phyloP scores from a whole-genome alignment of 30 jellyfish, hydroid and myxozoan species.

The Aurelia aurita region DNA sequence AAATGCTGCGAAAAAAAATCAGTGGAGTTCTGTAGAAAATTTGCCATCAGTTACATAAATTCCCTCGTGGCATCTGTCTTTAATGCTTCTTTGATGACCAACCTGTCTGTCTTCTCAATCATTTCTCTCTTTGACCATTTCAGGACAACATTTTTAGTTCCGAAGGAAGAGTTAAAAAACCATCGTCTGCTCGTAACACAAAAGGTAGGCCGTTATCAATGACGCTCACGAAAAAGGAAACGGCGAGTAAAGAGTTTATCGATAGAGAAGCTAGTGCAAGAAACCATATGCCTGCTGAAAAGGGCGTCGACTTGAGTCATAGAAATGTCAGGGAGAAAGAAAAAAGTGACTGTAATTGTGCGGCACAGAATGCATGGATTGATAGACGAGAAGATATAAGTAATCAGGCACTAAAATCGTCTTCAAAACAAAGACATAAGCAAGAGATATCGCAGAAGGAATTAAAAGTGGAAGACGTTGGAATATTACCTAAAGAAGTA shows the following conservation, averaged over 20 bases:
- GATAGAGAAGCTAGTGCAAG: not conserved
- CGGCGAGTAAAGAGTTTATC: not conserved
- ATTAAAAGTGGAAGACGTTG: not conserved
- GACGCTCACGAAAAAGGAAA: conserved; percentile 12
- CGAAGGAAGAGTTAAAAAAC: conserved; percentile 21
- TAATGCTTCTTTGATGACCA: too few species aligned
- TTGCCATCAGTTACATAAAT: too few species aligned
- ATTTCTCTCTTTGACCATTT: not conserved
- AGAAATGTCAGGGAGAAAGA: too few species aligned
- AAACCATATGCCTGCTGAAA: too few species aligned
- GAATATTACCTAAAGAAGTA: not conserved
- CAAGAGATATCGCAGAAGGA: not conserved
- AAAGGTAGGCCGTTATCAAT: conserved; percentile 38
- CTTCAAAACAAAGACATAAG: not conserved
- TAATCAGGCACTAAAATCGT: not conserved
- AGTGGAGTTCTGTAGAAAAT: too few species aligned
- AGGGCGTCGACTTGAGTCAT: too few species aligned
- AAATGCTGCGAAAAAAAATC: too few species aligned
- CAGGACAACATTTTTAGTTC: conserved; percentile 46
- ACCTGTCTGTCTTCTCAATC: too few species aligned
- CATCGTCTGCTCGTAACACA: not conserved
- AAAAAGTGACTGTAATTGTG: too few species aligned
- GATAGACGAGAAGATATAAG: too few species aligned
- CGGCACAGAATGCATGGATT: too few species aligned
- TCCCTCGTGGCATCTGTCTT: too few species aligned